phyloP scores from a whole-genome alignment of 2,113 vertebrate genomes.

The Scomber scombrus region DNA sequence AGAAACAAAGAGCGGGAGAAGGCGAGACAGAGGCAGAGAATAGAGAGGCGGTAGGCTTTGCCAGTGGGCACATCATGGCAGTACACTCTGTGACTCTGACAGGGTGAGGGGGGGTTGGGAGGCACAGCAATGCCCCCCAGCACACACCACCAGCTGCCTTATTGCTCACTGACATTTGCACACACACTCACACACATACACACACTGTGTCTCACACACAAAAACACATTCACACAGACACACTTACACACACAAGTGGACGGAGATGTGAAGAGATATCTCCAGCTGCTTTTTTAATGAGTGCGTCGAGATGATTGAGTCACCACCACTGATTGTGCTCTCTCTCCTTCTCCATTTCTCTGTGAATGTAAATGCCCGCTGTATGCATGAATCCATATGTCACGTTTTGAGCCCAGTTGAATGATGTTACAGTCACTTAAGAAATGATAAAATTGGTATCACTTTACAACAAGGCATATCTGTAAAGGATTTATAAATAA shows the following conservation, averaged over 20 bases:
- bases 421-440: not conserved
- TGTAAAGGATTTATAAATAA: not conserved
- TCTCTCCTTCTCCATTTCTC: conserved; percentile 21
- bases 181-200: conserved; percentile 50
- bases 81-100: conserved; percentile 85
- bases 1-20: conserved; percentile 63
- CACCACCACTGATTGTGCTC: conserved; percentile 69
- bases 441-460: conserved; percentile 10
- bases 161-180: conserved; percentile 85
- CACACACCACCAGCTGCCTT: conserved; percentile 83
- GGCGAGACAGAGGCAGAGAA: conserved; percentile 66
- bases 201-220: conserved; percentile 7
- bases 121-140: conserved; percentile 75
- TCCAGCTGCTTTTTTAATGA: conserved; percentile 86
- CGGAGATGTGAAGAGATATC: conserved; percentile 82
- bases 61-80: conserved; percentile 86
- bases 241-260: conserved; percentile 70
- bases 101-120: conserved; percentile 73
- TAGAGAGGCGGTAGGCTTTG: conserved; percentile 76
- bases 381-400: conserved; percentile 11
- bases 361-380: conserved; percentile 28
- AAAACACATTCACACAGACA: conserved; percentile 36
- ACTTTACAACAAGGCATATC: not conserved
- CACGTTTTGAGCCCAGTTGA: conserved; percentile 11
- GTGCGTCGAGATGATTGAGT: conserved; percentile 76